Conservation (phyloP, 1,140 invertebrate genomes). For the Leptestheria dahalacensis region DNA sequence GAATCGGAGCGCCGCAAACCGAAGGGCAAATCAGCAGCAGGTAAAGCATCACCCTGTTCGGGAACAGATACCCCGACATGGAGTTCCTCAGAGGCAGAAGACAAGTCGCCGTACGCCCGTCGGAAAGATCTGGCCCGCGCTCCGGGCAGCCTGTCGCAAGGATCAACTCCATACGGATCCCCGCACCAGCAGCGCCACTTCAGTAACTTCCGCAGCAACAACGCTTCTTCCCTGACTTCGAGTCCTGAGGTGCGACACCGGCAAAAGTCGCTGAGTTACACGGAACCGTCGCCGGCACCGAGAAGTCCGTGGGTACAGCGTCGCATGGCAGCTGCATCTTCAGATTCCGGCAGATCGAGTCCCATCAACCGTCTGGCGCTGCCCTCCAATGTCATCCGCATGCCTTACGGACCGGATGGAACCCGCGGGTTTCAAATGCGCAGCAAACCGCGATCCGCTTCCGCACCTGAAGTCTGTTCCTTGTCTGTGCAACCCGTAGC, state of each 20-base stretch:
- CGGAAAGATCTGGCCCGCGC: neutral
- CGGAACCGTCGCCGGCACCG: constrained; percentile 18
- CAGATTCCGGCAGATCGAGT: constrained; percentile 10
- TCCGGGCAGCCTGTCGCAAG: neutral
- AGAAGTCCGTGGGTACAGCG: constrained; percentile 36
- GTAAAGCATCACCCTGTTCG: constrained; percentile 16
- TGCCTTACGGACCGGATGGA: constrained; percentile 68
- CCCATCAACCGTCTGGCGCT: constrained; percentile 21
- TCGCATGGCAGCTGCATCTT: constrained; percentile 27
- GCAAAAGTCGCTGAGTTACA: constrained; percentile 22
- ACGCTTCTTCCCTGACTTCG: neutral
- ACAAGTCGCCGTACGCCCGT: constrained; percentile 9
- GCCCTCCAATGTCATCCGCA: constrained; percentile 50
- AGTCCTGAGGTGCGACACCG: constrained; percentile 18
- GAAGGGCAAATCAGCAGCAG: constrained; percentile 18
- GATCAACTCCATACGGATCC: constrained; percentile 11
- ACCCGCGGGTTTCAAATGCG: constrained; percentile 48
- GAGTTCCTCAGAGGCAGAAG: constrained; percentile 10
- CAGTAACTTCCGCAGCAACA: constrained; percentile 2
- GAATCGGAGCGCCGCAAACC: neutral
- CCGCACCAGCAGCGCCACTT: constrained; percentile 6
- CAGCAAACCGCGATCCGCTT: constrained; percentile 9
- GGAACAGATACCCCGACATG: constrained; percentile 5
- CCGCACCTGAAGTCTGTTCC: neutral
- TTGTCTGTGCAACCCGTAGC: neutral